These are phyloP conservation scores for Synergus gifuensis DNA, from an alignment of 2,888 invertebrate species.

Conservation along the genomic window DNA sequence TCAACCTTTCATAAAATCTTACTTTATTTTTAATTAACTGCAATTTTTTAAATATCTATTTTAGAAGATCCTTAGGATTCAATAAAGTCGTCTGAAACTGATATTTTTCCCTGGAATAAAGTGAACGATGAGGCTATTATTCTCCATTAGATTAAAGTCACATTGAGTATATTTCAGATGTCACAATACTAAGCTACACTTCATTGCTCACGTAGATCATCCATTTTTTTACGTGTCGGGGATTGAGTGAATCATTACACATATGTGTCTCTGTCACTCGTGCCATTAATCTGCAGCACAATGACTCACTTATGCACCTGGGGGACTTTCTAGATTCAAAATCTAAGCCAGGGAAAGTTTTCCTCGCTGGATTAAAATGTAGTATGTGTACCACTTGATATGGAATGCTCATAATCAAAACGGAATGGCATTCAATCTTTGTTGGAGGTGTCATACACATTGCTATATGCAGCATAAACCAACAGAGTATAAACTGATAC, in stretches of 20 bases:
- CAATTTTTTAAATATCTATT: too few species aligned
- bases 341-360: neutral
- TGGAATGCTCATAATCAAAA: neutral
- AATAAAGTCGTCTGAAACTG: neutral
- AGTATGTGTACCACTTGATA: neutral
- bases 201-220: conserved; percentile 19
- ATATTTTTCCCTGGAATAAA: neutral
- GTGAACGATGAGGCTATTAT: conserved; percentile 30
- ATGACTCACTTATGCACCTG: neutral
- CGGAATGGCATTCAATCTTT: neutral
- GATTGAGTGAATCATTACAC: conserved; percentile 28
- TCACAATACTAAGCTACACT: conserved; percentile 33
- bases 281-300: neutral
- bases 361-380: neutral
- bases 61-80: too few species aligned
- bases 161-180: conserved; percentile 34
- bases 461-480: neutral
- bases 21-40: neutral
- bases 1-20: neutral
- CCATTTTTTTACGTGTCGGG: conserved; percentile 8
- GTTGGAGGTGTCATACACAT: conserved; percentile 6
- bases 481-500: conserved; percentile 24
- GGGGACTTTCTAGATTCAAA: neutral
- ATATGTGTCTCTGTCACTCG: neutral
- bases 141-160: conserved; percentile 29